Conservation (phyloP, 2,888 invertebrate genomes). For the Meteorus cinctellus region DNA sequence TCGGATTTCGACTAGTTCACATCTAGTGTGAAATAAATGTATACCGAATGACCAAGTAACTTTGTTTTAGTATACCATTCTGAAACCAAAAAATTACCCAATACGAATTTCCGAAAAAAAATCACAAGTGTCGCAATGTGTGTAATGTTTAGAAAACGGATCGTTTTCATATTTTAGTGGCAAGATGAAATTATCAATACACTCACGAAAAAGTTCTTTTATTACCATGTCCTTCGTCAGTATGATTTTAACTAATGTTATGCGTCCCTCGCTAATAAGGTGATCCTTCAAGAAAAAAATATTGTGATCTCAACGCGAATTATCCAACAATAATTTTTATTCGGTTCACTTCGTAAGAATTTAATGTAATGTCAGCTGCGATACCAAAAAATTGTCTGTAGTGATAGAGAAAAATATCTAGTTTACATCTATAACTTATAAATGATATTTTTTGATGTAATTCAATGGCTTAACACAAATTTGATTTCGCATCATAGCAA, state of each 20-base stretch:
- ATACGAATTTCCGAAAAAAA: background rate
- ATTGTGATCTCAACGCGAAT: background rate
- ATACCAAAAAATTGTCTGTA: background rate
- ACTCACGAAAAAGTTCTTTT: background rate
- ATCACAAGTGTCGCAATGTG: background rate
- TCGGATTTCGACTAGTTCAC: slow-evolving; percentile 71
- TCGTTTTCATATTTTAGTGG: background rate
- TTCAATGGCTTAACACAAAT: background rate
- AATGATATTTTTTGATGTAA: background rate
- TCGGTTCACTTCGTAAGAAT: background rate
- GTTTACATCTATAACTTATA: background rate
- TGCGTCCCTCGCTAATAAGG: background rate
- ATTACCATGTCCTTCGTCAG: slow-evolving; percentile 20
- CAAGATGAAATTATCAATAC: background rate
- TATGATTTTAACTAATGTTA: background rate
- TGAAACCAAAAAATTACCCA: background rate
- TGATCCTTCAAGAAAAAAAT: background rate
- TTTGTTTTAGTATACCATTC: background rate
- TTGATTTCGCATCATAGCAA: slow-evolving; percentile 16
- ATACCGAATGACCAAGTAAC: slow-evolving; percentile 25
- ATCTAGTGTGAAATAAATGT: slow-evolving; percentile 43
- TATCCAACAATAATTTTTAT: background rate
- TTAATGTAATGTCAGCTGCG: background rate
- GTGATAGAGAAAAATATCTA: background rate
- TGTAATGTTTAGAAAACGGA: background rate